Evolutionary conservation across 2,113 vertebrate species (phyloP).

Genomic region (Hydropotes inermis): DNA sequence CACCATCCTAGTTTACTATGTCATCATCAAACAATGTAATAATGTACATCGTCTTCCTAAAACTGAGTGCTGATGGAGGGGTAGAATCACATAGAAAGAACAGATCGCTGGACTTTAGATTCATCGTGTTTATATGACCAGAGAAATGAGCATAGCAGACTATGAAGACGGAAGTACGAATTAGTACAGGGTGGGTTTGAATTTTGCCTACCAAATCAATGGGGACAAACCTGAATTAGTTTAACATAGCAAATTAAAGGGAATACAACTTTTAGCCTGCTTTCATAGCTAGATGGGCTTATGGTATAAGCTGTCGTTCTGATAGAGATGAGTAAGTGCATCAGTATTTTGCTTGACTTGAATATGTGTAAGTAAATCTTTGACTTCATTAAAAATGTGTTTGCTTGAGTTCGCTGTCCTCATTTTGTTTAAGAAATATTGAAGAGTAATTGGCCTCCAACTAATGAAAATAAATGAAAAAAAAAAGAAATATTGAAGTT

Average conservation of each 20-base stretch:
- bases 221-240: constrained; percentile 2
- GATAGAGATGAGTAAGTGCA: neutral
- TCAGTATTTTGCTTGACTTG: neutral
- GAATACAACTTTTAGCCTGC: neutral
- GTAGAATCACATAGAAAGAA: neutral
- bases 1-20: constrained; percentile 35
- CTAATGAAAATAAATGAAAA: too few relatives aligned
- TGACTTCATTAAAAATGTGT: constrained; percentile 30
- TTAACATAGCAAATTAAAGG: neutral
- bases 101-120: neutral
- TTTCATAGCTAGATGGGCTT: neutral
- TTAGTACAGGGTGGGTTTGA: neutral
- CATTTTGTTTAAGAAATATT: constrained; percentile 39
- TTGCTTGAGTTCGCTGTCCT: constrained; percentile 17
- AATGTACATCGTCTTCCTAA: constrained; percentile 4
- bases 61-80: neutral
- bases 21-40: constrained; percentile 58
- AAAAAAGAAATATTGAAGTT: neutral
- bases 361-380: constrained; percentile 1
- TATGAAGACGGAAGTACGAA: neutral
- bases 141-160: neutral
- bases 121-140: neutral
- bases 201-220: neutral
- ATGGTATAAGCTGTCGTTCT: neutral
- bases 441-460: too few relatives aligned